phyloP scores from a whole-genome alignment of 2,113 vertebrate genomes.

The Leucopsar rothschildi region DNA sequence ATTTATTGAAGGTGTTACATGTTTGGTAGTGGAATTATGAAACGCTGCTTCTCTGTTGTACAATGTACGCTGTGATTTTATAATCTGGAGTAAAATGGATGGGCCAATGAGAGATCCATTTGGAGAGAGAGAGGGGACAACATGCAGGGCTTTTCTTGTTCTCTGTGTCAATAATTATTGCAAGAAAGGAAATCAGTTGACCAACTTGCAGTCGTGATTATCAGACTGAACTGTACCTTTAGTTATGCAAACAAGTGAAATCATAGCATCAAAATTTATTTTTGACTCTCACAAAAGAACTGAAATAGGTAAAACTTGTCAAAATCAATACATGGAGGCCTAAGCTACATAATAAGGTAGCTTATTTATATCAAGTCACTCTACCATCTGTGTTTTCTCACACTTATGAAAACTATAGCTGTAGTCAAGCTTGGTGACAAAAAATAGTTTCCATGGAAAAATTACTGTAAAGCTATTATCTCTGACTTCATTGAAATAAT shows the following conservation, averaged over 20 bases:
- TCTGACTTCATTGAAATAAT: background rate
- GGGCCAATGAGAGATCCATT: background rate
- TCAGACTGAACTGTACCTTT: background rate
- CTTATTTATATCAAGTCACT: background rate
- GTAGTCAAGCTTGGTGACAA: background rate
- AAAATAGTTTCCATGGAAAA: background rate
- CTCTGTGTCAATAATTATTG: background rate
- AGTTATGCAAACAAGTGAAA: background rate
- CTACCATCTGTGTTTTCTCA: background rate
- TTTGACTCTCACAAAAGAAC: background rate
- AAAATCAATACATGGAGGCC: background rate
- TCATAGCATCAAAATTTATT: background rate
- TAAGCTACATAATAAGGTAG: background rate
- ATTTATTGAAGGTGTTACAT: background rate
- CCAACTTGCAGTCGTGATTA: background rate
- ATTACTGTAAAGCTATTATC: background rate
- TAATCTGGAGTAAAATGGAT: background rate
- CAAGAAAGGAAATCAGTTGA: background rate
- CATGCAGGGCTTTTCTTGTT: rapidly evolving
- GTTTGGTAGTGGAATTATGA: background rate
- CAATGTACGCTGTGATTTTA: background rate
- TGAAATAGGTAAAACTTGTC: background rate
- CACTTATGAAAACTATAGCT: background rate
- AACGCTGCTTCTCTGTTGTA: background rate
- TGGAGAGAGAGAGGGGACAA: background rate